phyloP scores from a whole-genome alignment of 2,113 vertebrate genomes.

The Gorsachius goisagi region DNA sequence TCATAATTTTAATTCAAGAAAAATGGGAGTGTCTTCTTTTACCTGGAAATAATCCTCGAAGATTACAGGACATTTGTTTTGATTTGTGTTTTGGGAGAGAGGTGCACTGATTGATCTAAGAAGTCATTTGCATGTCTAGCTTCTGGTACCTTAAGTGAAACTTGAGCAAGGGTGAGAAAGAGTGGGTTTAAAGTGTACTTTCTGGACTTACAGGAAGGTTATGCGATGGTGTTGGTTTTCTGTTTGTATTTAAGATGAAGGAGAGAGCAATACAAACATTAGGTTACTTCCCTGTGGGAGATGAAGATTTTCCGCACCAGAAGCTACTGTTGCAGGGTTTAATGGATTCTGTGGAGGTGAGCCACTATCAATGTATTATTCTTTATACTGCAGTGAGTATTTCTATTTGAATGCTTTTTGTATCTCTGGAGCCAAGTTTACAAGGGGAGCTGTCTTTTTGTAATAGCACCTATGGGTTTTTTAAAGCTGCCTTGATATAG shows the following conservation, averaged over 20 bases:
- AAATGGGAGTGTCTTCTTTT: background rate
- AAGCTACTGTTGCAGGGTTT: slow-evolving; percentile 93
- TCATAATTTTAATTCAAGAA: background rate
- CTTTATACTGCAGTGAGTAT: background rate
- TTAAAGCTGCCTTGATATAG: background rate
- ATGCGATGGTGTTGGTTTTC: background rate
- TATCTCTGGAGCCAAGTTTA: background rate
- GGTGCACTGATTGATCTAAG: background rate
- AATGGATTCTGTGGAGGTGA: slow-evolving; percentile 98
- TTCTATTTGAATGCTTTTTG: background rate
- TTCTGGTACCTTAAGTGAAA: background rate
- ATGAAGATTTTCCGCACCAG: slow-evolving; percentile 92
- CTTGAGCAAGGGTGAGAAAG: background rate
- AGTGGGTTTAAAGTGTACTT: background rate
- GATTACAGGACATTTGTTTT: background rate
- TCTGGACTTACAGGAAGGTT: background rate
- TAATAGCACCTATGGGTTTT: background rate
- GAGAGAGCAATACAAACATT: slow-evolving; percentile 92
- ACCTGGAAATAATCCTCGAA: background rate
- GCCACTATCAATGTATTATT: background rate
- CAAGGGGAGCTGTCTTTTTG: background rate
- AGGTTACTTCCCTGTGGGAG: slow-evolving; percentile 95
- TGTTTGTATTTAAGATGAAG: slow-evolving; percentile 86
- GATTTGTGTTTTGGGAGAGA: background rate
- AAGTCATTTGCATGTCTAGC: background rate